A percentile compares a stretch with the other conserved stretches of the same genome.
These are phyloP conservation scores for Phortica magna DNA, from an alignment of 2,888 invertebrate species.

Conservation along the genomic window DNA sequence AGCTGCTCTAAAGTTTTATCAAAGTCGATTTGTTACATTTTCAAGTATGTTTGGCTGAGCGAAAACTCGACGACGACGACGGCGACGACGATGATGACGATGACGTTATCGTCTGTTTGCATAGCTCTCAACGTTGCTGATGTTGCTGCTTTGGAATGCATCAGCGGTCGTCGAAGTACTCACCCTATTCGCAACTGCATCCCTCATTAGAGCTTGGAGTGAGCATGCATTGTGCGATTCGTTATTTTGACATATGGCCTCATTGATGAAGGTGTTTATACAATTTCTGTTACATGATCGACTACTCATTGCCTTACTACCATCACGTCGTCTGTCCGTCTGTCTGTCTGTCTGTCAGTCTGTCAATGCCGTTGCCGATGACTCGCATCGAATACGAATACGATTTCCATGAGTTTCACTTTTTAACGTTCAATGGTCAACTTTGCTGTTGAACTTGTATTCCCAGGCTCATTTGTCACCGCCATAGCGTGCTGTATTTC, in stretches of 20 bases:
- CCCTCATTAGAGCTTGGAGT: slow-evolving; percentile 56
- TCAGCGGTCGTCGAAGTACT: slow-evolving; percentile 25
- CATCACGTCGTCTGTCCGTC: slow-evolving; percentile 42
- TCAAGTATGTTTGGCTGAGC: slow-evolving; percentile 55
- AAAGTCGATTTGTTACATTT: slow-evolving; percentile 76
- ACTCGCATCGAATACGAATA: neutral
- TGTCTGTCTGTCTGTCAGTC: slow-evolving; percentile 39
- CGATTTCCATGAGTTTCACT: slow-evolving; percentile 64
- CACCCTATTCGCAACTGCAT: slow-evolving; percentile 50
- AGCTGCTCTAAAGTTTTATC: slow-evolving; percentile 60
- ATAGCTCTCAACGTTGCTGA: slow-evolving; percentile 53
- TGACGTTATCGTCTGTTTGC: slow-evolving; percentile 47
- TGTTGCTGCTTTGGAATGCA: slow-evolving; percentile 61
- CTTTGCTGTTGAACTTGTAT: slow-evolving; percentile 26
- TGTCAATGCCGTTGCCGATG: slow-evolving; percentile 38
- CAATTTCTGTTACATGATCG: slow-evolving; percentile 44
- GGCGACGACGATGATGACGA: no score
- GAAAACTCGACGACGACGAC: slow-evolving; percentile 23
- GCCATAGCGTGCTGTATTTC: slow-evolving; percentile 57
- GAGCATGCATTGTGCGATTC: slow-evolving; percentile 22
- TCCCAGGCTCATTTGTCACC: slow-evolving; percentile 53
- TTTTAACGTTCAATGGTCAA: slow-evolving; percentile 56
- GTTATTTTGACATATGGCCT: slow-evolving; percentile 75
- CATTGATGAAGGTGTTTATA: slow-evolving; percentile 49
- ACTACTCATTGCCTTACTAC: slow-evolving; percentile 34